These are phyloP conservation scores for Craterocephalus amniculus DNA, from an alignment of 2,797 vertebrate genomes.

Conservation along the genomic window DNA sequence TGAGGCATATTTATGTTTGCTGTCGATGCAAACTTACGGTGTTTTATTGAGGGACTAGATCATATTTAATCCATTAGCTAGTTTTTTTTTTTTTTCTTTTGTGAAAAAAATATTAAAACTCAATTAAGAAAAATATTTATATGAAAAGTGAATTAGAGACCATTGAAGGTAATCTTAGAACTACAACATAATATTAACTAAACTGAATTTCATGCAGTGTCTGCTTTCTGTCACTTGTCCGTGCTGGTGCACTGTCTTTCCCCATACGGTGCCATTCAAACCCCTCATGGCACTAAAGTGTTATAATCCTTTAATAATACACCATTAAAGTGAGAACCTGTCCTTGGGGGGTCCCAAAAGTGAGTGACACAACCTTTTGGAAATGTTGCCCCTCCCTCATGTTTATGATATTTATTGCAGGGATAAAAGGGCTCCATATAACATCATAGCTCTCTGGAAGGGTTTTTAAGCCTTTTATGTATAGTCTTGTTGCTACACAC, in stretches of 20 bases:
- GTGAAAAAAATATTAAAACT: no score
- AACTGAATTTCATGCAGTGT: conserved; percentile 45
- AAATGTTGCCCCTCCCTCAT: conserved; percentile 14
- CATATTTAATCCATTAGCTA: background rate
- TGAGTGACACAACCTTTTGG: conserved; percentile 20
- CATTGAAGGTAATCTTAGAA: background rate
- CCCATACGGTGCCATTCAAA: background rate
- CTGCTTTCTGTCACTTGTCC: conserved; percentile 62
- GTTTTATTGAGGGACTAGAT: background rate
- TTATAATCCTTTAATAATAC: conserved; percentile 43
- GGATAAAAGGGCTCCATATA: background rate
- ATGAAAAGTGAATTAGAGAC: background rate
- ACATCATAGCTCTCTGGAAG: conserved; percentile 1
- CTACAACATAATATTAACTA: background rate
- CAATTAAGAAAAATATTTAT: no score
- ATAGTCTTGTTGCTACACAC: background rate
- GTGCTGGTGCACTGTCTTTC: conserved; percentile 57
- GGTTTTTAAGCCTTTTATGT: conserved; percentile 1
- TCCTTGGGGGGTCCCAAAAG: conserved; percentile 16
- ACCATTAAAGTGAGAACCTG: conserved; percentile 42
- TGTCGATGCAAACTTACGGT: background rate
- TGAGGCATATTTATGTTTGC: background rate
- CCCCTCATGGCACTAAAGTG: conserved; percentile 14
- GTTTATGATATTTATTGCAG: conserved; percentile 17
- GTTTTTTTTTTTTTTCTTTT: background rate